A percentile compares a stretch with the other conserved stretches of the same genome.
These are phyloP conservation scores for Bombus vancouverensis DNA, from an alignment of 1,140 invertebrate genomes.

Conservation along the genomic window DNA sequence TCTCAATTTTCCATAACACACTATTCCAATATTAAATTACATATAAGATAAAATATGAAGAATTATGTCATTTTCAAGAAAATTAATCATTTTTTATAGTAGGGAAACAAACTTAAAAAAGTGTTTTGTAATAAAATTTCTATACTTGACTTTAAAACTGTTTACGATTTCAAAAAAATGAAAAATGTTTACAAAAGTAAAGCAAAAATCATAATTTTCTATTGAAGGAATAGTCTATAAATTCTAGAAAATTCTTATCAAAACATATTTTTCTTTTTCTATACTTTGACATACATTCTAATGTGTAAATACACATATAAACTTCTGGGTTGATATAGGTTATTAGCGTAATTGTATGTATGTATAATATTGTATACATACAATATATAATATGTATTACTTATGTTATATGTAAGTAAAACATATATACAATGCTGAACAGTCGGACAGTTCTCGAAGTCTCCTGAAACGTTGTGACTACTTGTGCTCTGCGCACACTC, in stretches of 20 bases:
- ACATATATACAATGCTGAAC: neutral
- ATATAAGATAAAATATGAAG: too few relatives aligned
- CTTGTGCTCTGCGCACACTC: neutral
- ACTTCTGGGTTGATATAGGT: neutral
- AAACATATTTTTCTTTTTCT: neutral
- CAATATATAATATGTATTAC: neutral
- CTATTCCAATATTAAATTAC: too few relatives aligned
- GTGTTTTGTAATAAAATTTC: neutral
- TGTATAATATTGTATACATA: neutral
- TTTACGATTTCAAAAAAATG: too few relatives aligned
- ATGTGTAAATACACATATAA: neutral
- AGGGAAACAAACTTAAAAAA: neutral
- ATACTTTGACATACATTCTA: neutral
- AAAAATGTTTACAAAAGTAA: too few relatives aligned
- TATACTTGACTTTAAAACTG: neutral
- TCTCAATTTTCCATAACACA: too few relatives aligned
- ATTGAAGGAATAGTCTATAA: too few relatives aligned
- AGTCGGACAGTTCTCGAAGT: slow-evolving; percentile 28
- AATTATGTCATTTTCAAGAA: too few relatives aligned
- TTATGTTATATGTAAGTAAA: neutral
- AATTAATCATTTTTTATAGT: too few relatives aligned
- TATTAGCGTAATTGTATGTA: too few relatives aligned
- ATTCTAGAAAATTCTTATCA: neutral
- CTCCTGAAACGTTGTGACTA: neutral
- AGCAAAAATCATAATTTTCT: too few relatives aligned